These are phyloP conservation scores for Gorsachius magnificus DNA, from an alignment of 2,797 vertebrate genomes.

Conservation along the genomic window DNA sequence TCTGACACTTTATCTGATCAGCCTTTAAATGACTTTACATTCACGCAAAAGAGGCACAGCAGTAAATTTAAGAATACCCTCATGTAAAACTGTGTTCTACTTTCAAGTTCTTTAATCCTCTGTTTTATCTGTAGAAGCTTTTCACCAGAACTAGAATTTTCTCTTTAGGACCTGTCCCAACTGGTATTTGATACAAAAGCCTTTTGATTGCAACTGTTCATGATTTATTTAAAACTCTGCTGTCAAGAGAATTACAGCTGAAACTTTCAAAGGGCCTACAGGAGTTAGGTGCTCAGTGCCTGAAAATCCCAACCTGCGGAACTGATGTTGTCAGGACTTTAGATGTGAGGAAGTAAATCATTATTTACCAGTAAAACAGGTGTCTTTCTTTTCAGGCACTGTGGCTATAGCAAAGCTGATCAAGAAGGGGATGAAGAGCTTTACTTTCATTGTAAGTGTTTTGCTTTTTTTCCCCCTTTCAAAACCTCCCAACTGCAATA, in stretches of 20 bases:
- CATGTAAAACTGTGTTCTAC: slow-evolving; percentile 46
- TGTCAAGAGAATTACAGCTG: slow-evolving; percentile 15
- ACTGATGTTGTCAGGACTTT: not conserved
- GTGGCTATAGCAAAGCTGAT: slow-evolving; percentile 98
- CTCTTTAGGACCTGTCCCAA: slow-evolving; percentile 28
- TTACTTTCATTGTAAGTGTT: slow-evolving; percentile 99
- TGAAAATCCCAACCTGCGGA: slow-evolving; percentile 23
- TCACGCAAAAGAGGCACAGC: slow-evolving; percentile 42
- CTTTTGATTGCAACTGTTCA: slow-evolving; percentile 45
- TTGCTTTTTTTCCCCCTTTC: slow-evolving; percentile 55
- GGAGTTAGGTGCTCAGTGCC: not conserved
- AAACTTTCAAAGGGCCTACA: slow-evolving; percentile 32
- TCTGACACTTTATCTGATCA: slow-evolving; percentile 58
- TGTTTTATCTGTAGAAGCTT: slow-evolving; percentile 10
- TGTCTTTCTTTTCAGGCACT: slow-evolving; percentile 83
- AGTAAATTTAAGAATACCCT: slow-evolving; percentile 49
- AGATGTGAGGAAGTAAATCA: not conserved
- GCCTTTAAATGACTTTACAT: slow-evolving; percentile 49
- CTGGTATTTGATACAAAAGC: slow-evolving; percentile 54
- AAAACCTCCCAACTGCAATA: slow-evolving; percentile 13
- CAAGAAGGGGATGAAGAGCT: slow-evolving; percentile 99
- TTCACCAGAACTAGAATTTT: slow-evolving; percentile 34
- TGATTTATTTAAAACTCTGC: slow-evolving; percentile 45
- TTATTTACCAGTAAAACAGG: slow-evolving; percentile 17
- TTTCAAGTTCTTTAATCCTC: slow-evolving; percentile 62